Evolutionary conservation across 30 jellyfish, hydroid and myxozoan genomes (phyloP), one percentile per base, ranked within the genome.

Genomic region (Aurelia sp.): DNA sequence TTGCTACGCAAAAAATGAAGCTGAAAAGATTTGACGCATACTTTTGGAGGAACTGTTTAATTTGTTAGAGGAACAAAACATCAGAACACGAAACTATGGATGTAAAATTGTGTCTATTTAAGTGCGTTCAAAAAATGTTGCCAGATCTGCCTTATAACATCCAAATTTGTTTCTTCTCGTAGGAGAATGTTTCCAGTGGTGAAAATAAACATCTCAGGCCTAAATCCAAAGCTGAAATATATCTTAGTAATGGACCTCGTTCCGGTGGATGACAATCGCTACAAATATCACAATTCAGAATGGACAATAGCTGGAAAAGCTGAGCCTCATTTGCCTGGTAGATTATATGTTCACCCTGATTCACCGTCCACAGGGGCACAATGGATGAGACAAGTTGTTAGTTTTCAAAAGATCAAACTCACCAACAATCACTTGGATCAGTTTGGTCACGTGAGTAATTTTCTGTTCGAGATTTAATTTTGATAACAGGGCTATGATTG

Each of bases 281-380:
- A 92, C 74, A 92, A 92, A 76, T 92, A 86, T 70, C 98, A 92
- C 81, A 92, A 92, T 71, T 86, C 97, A 8, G 98, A 92, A 67
- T 92, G 98, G 98, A 82, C 98, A 11, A 89, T 92, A 18, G 98
- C 98, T 11, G 98, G 98, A 4, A 92, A 92, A 70, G 98, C 98
- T 22, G 98, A 92, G 51, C 97, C 98, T 12, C 98, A 92, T 48
- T 65, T 92, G 78, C 96, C 96, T 21, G 98, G 98, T 10, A 47
- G 98, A 61, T 73, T 92, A 10, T 92, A 92, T 76, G 98, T 92
- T 11, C 98, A 92, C 44, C 98, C 98, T 65, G 98, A 92, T 60
- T 91, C 97, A 18, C 98, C 98, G 33, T 92, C 98, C 44, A 86
- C 97, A 33, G 98, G 98, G 50, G 97, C 98, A 8, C 98, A 92